Evolutionary conservation across 2,113 vertebrate species (phyloP).

Genomic region (Ancistrus triradiatus): DNA sequence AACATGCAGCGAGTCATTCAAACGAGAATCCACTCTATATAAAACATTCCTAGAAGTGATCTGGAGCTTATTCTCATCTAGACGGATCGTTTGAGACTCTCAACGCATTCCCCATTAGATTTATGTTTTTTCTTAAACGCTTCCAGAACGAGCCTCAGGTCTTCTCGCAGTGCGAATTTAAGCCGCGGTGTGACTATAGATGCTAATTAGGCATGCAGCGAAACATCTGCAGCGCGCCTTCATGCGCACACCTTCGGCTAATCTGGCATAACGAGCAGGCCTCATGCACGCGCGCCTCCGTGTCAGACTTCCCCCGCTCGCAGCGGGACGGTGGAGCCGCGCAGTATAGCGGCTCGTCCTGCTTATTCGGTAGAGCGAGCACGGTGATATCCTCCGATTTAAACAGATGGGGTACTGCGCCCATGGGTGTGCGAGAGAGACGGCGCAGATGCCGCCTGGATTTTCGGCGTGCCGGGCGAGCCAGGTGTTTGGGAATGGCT

Average conservation of each 20-base stretch:
- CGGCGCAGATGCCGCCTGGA: too few relatives aligned
- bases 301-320: slow-evolving; percentile 56
- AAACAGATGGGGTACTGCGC: slow-evolving; percentile 61
- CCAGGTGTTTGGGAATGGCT: not conserved
- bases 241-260: slow-evolving; percentile 32
- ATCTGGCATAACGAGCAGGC: slow-evolving; percentile 56
- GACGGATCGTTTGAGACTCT: too few relatives aligned
- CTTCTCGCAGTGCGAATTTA: too few relatives aligned
- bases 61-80: too few relatives aligned
- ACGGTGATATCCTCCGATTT: slow-evolving; percentile 58
- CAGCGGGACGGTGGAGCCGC: slow-evolving; percentile 46
- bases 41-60: too few relatives aligned
- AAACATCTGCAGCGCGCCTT: slow-evolving; percentile 48
- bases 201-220: slow-evolving; percentile 42
- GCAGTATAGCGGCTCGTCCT: slow-evolving; percentile 31
- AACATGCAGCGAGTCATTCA: too few relatives aligned
- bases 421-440: slow-evolving; percentile 35
- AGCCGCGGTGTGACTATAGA: not conserved
- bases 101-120: too few relatives aligned
- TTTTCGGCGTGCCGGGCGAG: not conserved
- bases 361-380: slow-evolving; percentile 59
- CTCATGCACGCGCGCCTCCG: slow-evolving; percentile 34
- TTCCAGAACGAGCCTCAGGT: too few relatives aligned
- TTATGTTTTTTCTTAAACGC: too few relatives aligned
- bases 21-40: too few relatives aligned